Conservation (phyloP, 2,888 invertebrate species). For the Synanthedon myopaeformis region DNA sequence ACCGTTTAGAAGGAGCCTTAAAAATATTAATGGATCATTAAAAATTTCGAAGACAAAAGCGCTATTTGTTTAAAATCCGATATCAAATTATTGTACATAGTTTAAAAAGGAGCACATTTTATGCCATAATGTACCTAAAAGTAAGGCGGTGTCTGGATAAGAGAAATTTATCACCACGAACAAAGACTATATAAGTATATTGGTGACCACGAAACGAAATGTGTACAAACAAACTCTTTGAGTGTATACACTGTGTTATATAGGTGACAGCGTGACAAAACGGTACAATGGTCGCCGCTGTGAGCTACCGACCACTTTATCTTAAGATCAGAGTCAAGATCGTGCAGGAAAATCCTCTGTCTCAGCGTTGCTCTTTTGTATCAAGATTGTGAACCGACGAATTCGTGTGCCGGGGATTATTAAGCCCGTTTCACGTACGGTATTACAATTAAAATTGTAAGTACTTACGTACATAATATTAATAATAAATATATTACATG, state of each 20-base stretch:
- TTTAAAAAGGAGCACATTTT: no score
- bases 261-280: constrained; percentile 10
- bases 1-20: no score
- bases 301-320: constrained; percentile 20
- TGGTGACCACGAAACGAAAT: constrained; percentile 12
- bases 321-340: constrained; percentile 34
- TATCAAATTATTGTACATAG: no score
- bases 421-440: background rate
- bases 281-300: constrained; percentile 7
- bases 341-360: constrained; percentile 41
- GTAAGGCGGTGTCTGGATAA: no score
- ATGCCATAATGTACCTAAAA: no score
- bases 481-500: background rate
- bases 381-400: constrained; percentile 35
- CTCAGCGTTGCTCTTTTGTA: constrained; percentile 12
- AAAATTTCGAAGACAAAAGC: no score
- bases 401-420: constrained; percentile 49
- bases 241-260: background rate
- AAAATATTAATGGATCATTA: no score
- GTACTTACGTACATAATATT: background rate
- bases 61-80: no score
- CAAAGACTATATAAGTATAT: no score
- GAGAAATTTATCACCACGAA: constrained; percentile 2
- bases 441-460: background rate
- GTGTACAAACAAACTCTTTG: constrained; percentile 4